Conservation (phyloP, 2,888 invertebrate species). For the Heliconius ethilla region DNA sequence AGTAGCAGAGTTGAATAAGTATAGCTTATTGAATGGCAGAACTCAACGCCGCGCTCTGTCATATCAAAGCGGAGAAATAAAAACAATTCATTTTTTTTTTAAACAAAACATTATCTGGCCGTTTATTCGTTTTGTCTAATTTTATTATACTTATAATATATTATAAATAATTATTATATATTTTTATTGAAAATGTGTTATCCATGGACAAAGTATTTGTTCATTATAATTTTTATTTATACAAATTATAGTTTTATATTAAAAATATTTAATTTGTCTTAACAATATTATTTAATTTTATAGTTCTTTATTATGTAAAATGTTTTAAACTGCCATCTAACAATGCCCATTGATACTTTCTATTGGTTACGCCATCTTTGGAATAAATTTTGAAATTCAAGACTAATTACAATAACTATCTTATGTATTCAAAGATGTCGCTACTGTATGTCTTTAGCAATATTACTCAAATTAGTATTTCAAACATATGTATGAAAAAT, state of each 20-base stretch:
- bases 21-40: not conserved
- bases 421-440: not conserved
- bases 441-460: not conserved
- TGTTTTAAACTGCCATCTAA: not conserved
- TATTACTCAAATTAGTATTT: too few relatives aligned
- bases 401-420: not conserved
- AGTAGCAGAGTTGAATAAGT: not conserved
- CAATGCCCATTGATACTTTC: not conserved
- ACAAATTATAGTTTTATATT: too few relatives aligned
- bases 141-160: too few relatives aligned
- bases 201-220: too few relatives aligned
- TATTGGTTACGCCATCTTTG: not conserved
- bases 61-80: not conserved
- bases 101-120: too few relatives aligned
- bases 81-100: too few relatives aligned
- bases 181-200: too few relatives aligned
- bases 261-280: too few relatives aligned
- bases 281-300: not conserved
- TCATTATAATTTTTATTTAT: too few relatives aligned
- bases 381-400: not conserved
- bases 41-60: not conserved
- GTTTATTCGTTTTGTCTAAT: too few relatives aligned
- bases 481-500: too few relatives aligned
- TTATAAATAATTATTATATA: too few relatives aligned
- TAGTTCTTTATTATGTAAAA: not conserved